These are phyloP conservation scores for Dolichomitus sp. DNA, from an alignment of 2,888 invertebrate species.

Conservation along the genomic window DNA sequence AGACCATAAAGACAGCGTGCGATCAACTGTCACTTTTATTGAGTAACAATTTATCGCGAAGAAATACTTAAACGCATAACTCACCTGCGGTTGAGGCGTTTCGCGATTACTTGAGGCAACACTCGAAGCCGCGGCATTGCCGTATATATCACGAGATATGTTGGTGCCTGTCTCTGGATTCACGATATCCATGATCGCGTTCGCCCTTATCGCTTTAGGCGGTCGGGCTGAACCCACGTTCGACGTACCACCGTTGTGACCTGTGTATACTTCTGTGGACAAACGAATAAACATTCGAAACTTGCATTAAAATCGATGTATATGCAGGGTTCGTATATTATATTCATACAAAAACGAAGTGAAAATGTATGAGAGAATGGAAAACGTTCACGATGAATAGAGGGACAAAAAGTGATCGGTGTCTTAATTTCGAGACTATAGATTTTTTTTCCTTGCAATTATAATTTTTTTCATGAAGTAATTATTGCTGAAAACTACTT, in stretches of 20 bases:
- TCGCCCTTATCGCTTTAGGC: slow-evolving; percentile 76
- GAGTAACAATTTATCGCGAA: slow-evolving; percentile 16
- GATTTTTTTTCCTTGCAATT: not conserved
- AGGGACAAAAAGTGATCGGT: too few species aligned
- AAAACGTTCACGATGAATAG: too few species aligned
- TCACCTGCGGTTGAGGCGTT: slow-evolving; percentile 87
- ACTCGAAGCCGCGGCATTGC: slow-evolving; percentile 86
- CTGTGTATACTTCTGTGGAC: slow-evolving; percentile 79
- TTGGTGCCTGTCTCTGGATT: slow-evolving; percentile 88
- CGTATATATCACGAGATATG: slow-evolving; percentile 86
- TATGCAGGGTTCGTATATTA: not conserved
- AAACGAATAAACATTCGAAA: slow-evolving; percentile 58
- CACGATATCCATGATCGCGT: slow-evolving; percentile 86
- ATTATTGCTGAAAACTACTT: not conserved
- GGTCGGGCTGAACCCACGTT: slow-evolving; percentile 71
- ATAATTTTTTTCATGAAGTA: not conserved
- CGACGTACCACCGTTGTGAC: slow-evolving; percentile 78
- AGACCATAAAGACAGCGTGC: slow-evolving; percentile 12
- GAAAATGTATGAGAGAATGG: too few species aligned
- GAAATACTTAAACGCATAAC: slow-evolving; percentile 62
- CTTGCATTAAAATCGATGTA: slow-evolving; percentile 29
- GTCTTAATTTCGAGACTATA: not conserved
- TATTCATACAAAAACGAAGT: too few species aligned
- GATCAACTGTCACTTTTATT: not conserved
- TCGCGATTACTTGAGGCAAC: slow-evolving; percentile 87